Evolutionary conservation across 2,888 invertebrate genomes (phyloP).

Genomic region (Autographa gamma): DNA sequence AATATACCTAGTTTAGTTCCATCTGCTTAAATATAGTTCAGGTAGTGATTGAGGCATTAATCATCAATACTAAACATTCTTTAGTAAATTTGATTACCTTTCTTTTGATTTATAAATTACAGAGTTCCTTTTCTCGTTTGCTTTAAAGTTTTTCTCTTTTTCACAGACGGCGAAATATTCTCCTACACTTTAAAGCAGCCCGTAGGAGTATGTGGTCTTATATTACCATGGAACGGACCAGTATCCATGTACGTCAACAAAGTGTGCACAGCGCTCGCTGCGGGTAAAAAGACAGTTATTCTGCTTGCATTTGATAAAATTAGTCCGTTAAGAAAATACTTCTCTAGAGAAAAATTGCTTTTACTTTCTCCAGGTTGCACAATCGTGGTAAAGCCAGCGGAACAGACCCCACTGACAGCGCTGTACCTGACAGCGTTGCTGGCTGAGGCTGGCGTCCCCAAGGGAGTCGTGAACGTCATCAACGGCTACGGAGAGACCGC

Average conservation of each 20-base stretch:
- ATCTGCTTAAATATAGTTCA: not conserved
- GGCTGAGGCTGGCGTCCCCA: slow-evolving; percentile 96
- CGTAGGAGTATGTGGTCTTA: slow-evolving; percentile 94
- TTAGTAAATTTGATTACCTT: no score
- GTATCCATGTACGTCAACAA: slow-evolving; percentile 97
- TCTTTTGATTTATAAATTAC: no score
- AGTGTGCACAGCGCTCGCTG: slow-evolving; percentile 92
- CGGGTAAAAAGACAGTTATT: slow-evolving; percentile 58
- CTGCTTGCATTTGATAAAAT: no score
- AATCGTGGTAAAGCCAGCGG: slow-evolving; percentile 96
- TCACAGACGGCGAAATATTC: slow-evolving; percentile 91
- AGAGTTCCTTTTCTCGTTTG: no score
- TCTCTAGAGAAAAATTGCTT: not conserved
- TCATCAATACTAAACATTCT: not conserved
- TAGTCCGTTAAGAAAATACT: not conserved
- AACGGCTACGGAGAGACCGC: slow-evolving; percentile 94
- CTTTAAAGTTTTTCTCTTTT: not conserved
- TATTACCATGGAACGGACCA: slow-evolving; percentile 97
- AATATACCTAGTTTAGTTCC: no score
- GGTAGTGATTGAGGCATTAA: not conserved
- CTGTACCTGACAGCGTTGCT: slow-evolving; percentile 94
- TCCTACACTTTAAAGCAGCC: slow-evolving; percentile 90
- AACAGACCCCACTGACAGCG: slow-evolving; percentile 97
- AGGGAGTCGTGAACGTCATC: slow-evolving; percentile 96
- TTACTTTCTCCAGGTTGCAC: slow-evolving; percentile 90